Evolutionary conservation across 2,888 invertebrate genomes (phyloP).

Genomic region (Neuroscelio doddi): DNA sequence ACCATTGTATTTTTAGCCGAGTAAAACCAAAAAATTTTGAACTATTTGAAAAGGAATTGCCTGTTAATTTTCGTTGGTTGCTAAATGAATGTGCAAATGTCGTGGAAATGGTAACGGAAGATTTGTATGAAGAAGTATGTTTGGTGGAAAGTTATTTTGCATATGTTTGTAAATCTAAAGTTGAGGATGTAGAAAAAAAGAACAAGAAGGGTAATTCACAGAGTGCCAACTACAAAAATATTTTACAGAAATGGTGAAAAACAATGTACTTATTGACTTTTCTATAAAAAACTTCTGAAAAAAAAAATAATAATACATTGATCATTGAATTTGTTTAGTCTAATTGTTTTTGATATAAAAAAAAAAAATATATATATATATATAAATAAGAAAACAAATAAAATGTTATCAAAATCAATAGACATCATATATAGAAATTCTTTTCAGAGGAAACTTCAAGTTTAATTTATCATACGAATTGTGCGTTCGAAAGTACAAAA

Average conservation of each 20-base stretch:
- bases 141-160: constrained; percentile 62
- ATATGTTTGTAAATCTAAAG: constrained; percentile 43
- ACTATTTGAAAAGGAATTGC: constrained; percentile 61
- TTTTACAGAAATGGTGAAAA: neutral
- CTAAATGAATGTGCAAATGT: constrained; percentile 66
- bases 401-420: no score
- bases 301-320: no score
- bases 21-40: constrained; percentile 60
- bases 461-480: no score
- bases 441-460: no score
- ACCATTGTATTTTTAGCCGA: constrained; percentile 61
- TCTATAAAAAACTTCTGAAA: no score
- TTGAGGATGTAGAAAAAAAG: neutral
- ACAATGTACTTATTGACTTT: no score
- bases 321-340: no score
- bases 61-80: constrained; percentile 68
- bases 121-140: constrained; percentile 68
- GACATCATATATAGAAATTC: no score
- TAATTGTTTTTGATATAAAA: no score
- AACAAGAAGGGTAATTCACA: neutral
- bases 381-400: no score
- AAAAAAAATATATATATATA: no score
- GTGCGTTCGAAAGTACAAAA: no score
- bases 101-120: constrained; percentile 61
- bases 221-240: neutral